Evolutionary conservation across 2,888 invertebrate species (phyloP), one percentile per base, ranked within the genome.

Genomic region (Disparrhopalites patrizii): DNA sequence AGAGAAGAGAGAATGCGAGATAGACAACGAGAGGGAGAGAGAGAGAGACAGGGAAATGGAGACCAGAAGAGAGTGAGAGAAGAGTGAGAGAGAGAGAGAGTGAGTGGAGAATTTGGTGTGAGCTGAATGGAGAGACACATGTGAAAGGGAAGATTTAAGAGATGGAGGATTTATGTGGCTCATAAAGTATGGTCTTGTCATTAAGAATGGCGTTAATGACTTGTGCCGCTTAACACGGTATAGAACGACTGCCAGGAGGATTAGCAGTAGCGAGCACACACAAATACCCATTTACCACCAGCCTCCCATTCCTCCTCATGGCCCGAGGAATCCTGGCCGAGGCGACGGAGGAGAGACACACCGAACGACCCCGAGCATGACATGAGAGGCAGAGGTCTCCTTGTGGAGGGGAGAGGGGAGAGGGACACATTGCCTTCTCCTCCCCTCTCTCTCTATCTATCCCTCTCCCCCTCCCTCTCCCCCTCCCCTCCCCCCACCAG

Each of bases 171-270:
- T 70, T 72, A 72, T 72, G 65, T 40, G 43, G 60, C 68, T 70
- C 70, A 69, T 72, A 72, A 72, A 72, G 65, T 65, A 72, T 61
- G 67, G 57, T 64, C 65, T 66, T 72, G 72, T 72, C 72, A 70
- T 72, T 72, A 70, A 69, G 68, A 66, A 69, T 72, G 70, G 72
- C 72, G 72, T 72, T 72, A 72, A 72, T 72, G 72, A 70, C 69
- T 67, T 55, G 67, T 68, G 68, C 66, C 69, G 69, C 69, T 70
- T 70, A 70, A 69, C 69, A 69, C 60, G 33, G 62, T 51, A 31
- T 60, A 28, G 47, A 52, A 62, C 38, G 62, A 52, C 62, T 62
- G 40, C 52, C 54, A 40, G 30, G 54, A 62, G 62, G 62, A 62
- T 62, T 62, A 62, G 31, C 18, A 52, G 25, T n/a, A n/a, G n/a